Conservation (phyloP, 2,113 vertebrate genomes). For the Vanacampus margaritifer region DNA sequence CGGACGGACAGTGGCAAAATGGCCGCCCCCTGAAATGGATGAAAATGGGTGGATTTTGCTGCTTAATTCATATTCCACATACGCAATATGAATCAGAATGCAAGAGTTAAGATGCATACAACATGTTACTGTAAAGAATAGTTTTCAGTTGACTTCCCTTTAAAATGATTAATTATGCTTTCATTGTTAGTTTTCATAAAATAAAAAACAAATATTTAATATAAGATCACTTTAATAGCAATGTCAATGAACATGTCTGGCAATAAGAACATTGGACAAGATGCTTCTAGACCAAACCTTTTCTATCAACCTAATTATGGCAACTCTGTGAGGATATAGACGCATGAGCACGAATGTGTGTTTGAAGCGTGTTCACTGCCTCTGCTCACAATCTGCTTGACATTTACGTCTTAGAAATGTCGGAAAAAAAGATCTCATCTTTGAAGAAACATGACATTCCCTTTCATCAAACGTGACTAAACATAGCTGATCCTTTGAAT, state of each 20-base stretch:
- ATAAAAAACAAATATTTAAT: neutral
- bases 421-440: conserved; percentile 51
- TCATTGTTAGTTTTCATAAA: neutral
- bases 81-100: no score
- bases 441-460: conserved; percentile 57
- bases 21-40: no score
- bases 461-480: conserved; percentile 53
- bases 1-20: no score
- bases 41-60: no score
- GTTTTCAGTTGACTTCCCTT: no score
- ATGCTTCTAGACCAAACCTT: conserved; percentile 25
- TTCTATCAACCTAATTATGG: conserved; percentile 52
- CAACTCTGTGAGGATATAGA: conserved; percentile 34
- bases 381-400: conserved; percentile 48
- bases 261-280: conserved; percentile 15
- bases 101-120: no score
- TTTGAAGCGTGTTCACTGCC: conserved; percentile 59
- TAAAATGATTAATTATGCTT: neutral
- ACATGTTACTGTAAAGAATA: no score
- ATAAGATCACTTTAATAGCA: conserved; percentile 6
- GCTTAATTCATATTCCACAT: no score
- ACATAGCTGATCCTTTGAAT: conserved; percentile 34
- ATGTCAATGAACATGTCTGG: conserved; percentile 10
- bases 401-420: conserved; percentile 59
- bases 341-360: conserved; percentile 39